phyloP scores from a whole-genome alignment of 2,888 invertebrate genomes.

The Micropterix aruncella region DNA sequence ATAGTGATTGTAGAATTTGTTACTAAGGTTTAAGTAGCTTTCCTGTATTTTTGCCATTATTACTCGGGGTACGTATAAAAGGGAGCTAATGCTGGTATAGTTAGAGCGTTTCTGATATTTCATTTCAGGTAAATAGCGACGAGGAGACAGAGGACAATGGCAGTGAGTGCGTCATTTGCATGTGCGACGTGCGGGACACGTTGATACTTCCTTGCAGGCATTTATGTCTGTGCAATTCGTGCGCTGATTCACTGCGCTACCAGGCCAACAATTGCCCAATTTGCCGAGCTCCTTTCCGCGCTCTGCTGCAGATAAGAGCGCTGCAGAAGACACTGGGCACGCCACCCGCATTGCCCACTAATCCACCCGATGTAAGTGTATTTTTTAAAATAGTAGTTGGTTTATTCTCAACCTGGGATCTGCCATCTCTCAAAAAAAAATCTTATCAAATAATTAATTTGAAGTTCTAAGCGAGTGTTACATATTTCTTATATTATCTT shows the following conservation, averaged over 20 bases:
- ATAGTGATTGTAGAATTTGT: constrained; percentile 2
- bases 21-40: too few relatives aligned
- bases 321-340: constrained; percentile 57
- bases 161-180: constrained; percentile 97
- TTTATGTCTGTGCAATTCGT: constrained; percentile 91
- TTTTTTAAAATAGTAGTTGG: too few relatives aligned
- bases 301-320: constrained; percentile 88
- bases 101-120: neutral
- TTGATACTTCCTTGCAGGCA: constrained; percentile 94
- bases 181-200: constrained; percentile 96
- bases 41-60: too few relatives aligned
- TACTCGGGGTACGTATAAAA: too few relatives aligned
- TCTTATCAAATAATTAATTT: too few relatives aligned
- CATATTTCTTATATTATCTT: too few relatives aligned
- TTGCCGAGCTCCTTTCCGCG: constrained; percentile 96
- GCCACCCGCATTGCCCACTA: constrained; percentile 30
- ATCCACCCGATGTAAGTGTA: constrained; percentile 48
- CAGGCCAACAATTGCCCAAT: constrained; percentile 99
- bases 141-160: constrained; percentile 89
- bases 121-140: constrained; percentile 47
- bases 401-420: too few relatives aligned
- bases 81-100: too few relatives aligned
- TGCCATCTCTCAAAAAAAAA: too few relatives aligned
- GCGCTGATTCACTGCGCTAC: constrained; percentile 92
- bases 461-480: too few relatives aligned